Conservation (phyloP, 2,797 vertebrate species). For the Pempheris klunzingeri region DNA sequence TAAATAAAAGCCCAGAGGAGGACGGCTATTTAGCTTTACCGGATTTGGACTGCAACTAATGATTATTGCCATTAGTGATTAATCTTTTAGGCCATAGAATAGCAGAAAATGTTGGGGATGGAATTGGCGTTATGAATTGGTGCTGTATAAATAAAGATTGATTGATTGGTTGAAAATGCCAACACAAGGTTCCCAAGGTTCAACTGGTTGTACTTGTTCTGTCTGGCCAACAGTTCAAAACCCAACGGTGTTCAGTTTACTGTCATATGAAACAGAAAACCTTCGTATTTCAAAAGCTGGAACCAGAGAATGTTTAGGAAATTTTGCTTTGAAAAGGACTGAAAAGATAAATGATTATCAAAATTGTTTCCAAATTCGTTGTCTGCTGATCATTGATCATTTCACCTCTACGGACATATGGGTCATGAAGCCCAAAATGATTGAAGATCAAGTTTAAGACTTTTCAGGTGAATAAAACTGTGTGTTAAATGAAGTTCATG, state of each 20-base stretch:
- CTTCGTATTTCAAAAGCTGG: neutral
- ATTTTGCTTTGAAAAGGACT: neutral
- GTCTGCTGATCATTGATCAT: neutral
- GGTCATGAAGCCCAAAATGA: too few relatives aligned
- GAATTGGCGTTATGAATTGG: too few relatives aligned
- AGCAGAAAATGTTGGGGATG: too few relatives aligned
- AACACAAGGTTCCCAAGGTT: neutral
- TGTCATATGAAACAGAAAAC: neutral
- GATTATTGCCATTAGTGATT: neutral
- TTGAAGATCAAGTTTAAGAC: too few relatives aligned
- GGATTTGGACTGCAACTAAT: neutral
- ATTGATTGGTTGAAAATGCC: too few relatives aligned
- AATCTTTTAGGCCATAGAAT: neutral
- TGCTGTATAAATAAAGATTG: too few relatives aligned
- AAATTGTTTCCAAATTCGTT: too few relatives aligned
- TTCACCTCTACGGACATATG: neutral
- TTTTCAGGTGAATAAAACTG: too few relatives aligned
- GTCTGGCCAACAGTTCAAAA: neutral
- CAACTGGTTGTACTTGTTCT: neutral
- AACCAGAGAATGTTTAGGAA: neutral
- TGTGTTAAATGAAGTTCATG: too few relatives aligned
- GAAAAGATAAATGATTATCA: neutral
- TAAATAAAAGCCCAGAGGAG: conserved; percentile 1
- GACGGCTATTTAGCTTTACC: too few relatives aligned
- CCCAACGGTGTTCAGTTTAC: neutral